Percentiles rank a stretch among this genome's conserved stretches.
phyloP scores from a whole-genome alignment of 1,140 invertebrate genomes.

The Anoplolepis gracilipes region DNA sequence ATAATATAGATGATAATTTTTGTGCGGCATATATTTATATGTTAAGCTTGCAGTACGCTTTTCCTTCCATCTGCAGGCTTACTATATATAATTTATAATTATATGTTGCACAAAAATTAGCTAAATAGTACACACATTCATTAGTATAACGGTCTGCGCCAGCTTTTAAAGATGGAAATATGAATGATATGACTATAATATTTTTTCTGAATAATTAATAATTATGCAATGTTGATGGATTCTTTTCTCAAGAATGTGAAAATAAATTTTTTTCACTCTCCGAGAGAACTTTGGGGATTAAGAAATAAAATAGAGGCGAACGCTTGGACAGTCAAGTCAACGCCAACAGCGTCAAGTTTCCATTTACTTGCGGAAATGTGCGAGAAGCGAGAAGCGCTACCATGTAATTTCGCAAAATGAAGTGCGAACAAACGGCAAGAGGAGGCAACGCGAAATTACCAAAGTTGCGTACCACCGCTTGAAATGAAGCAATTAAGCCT shows the following conservation, averaged over 20 bases:
- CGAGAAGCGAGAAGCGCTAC: not conserved
- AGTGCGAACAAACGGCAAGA: slow-evolving; percentile 48
- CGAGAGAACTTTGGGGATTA: not conserved
- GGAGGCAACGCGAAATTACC: slow-evolving; percentile 25
- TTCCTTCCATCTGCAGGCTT: no score
- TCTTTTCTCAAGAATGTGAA: not conserved
- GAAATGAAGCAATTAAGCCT: slow-evolving; percentile 49
- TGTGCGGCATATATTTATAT: no score
- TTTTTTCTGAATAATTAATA: slow-evolving; percentile 1
- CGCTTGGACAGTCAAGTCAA: not conserved
- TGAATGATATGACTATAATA: not conserved
- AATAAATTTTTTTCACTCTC: not conserved
- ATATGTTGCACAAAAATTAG: no score
- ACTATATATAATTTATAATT: no score
- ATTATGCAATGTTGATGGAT: not conserved
- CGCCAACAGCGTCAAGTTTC: slow-evolving; percentile 17
- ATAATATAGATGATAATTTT: no score
- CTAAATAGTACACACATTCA: no score
- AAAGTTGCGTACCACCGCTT: slow-evolving; percentile 20
- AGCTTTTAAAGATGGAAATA: no score
- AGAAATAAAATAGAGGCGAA: not conserved
- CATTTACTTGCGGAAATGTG: slow-evolving; percentile 44
- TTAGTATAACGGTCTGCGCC: no score
- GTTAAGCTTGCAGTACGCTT: no score
- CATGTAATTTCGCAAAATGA: slow-evolving; percentile 37